Evolutionary conservation across 1,140 invertebrate genomes (phyloP).

Genomic region (Rhopalosiphum maidis): DNA sequence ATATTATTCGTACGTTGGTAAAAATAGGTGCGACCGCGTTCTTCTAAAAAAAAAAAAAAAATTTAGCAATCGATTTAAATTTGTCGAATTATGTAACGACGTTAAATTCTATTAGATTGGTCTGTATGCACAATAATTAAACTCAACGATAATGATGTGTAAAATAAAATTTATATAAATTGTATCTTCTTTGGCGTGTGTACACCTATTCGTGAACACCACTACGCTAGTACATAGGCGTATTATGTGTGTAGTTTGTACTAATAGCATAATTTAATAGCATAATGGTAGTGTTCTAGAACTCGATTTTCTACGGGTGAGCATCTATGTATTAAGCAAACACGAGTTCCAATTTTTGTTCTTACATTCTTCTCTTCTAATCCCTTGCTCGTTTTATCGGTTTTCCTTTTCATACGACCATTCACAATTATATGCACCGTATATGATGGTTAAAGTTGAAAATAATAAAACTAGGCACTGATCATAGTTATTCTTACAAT

Average conservation of each 20-base stretch:
- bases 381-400: not conserved
- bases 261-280: not conserved
- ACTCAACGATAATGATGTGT: not conserved
- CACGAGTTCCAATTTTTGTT: not conserved
- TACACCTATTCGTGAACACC: not conserved
- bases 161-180: not conserved
- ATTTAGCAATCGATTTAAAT: not conserved
- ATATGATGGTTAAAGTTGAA: not conserved
- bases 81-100: not conserved
- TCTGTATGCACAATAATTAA: not conserved
- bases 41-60: not conserved
- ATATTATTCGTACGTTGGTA: not conserved
- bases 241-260: not conserved
- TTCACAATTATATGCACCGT: too few species aligned
- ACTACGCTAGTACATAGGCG: not conserved
- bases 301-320: not conserved
- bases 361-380: not conserved
- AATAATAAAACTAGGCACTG: not conserved
- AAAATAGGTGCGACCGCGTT: not conserved
- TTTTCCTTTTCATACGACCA: too few species aligned
- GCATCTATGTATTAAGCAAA: not conserved
- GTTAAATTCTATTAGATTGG: not conserved
- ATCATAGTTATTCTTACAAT: not conserved
- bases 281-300: too few species aligned
- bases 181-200: not conserved